Base-by-base conservation (phyloP, 2,888 invertebrate species). In the Lasioglossum vierecki region DNA sequence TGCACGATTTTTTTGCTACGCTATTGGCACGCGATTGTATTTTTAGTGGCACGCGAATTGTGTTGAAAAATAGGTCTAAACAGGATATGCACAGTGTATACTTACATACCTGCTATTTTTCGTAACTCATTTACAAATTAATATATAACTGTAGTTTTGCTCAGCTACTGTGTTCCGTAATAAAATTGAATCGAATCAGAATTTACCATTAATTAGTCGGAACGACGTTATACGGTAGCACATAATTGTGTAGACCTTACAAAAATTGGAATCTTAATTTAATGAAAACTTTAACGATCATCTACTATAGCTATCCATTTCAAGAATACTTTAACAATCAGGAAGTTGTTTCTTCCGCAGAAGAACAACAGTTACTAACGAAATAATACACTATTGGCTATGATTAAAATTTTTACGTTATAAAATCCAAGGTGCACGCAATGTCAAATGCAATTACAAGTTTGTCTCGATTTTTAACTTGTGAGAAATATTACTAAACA, bases 1-100 rank as follows among this genome's bases (percentile, higher is more conserved):
- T 76, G 75, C 76, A 73, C 13, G 53, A 53, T 22, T 70, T 77
- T 18, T 82, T 84, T 83, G 84, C 30, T 26, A 68, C 53, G 46
- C 76, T 41, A 30, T 15, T 60, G 41, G 18, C 82, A 78, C 74
- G 83, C 77, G 63, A 83, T n/a, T 35, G 35, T 82, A 78, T 71
- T 70, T 71, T 78, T 75, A 82, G 60, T 44, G 30, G 41, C 15
- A 60, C 70, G 30, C 35, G 57, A 78, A 71, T 77, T 76, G 57
- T 53, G 68, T 30, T n/a, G 6, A 44, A 39, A 18, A 30, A 41
- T 15, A 22, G 18, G 13, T 44, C 53, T 26, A 44, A 75, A 44
- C 60, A 22, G 66, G 41, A 82, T 35, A 41, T 53, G 41, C 41
- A 70, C 30, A 30, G 30, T 22, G 30, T 18, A 49, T 3, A 49